phyloP scores from a whole-genome alignment of 2,113 vertebrate genomes.

The Anolis sagrei region DNA sequence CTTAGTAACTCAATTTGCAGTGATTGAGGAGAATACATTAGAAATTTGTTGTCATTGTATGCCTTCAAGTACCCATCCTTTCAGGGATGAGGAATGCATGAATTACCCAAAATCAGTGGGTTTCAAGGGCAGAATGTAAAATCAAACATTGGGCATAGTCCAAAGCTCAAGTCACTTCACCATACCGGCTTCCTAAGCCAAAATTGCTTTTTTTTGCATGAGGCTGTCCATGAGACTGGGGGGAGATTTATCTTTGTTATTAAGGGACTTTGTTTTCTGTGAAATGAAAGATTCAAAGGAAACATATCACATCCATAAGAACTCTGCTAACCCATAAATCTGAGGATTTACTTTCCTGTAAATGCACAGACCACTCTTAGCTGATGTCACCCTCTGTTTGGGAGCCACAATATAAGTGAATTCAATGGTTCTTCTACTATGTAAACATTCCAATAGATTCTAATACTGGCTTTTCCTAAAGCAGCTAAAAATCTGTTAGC shows the following conservation, averaged over 20 bases:
- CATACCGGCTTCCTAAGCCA: too few species aligned
- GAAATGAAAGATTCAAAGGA: background rate
- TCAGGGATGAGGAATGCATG: too few species aligned
- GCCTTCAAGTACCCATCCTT: too few species aligned
- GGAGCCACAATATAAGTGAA: background rate
- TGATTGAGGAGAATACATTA: background rate
- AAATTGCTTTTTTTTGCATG: too few species aligned
- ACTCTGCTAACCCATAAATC: background rate
- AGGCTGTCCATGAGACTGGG: too few species aligned
- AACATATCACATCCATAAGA: background rate
- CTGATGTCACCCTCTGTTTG: background rate
- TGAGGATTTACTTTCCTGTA: background rate
- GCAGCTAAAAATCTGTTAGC: constrained; percentile 58
- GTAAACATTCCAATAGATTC: constrained; percentile 56
- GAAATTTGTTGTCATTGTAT: too few species aligned
- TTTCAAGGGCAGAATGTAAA: too few species aligned
- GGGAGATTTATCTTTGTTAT: background rate
- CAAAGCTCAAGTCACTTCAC: too few species aligned
- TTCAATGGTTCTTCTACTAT: constrained; percentile 1
- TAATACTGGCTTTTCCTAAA: constrained; percentile 54
- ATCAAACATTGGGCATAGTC: too few species aligned
- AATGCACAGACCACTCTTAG: background rate
- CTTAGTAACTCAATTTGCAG: background rate
- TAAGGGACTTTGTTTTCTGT: background rate
- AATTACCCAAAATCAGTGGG: too few species aligned